phyloP scores from a whole-genome alignment of 2,797 vertebrate genomes.

The Iguana delicatissima region DNA sequence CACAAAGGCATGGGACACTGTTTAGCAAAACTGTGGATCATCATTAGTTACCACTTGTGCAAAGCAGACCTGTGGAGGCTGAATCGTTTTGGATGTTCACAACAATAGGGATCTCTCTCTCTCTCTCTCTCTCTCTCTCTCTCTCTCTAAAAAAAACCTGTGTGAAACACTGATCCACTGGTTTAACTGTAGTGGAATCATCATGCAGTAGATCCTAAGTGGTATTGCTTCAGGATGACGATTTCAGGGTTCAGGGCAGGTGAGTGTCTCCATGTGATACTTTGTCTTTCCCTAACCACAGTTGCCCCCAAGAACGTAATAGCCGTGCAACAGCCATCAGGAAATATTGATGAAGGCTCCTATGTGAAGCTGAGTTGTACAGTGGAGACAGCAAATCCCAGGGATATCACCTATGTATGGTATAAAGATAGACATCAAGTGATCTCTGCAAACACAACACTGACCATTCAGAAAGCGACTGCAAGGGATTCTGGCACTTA shows the following conservation, averaged over 20 bases:
- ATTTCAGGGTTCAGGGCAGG: background rate
- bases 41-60: background rate
- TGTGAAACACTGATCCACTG: background rate
- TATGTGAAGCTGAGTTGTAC: background rate
- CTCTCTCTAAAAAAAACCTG: background rate
- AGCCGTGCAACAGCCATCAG: background rate
- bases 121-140: no score
- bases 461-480: background rate
- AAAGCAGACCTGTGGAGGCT: background rate
- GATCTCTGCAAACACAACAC: fast-evolving
- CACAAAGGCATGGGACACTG: background rate
- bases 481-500: background rate
- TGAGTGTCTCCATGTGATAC: background rate
- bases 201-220: background rate
- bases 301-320: background rate
- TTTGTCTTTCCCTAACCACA: background rate
- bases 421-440: slow-evolving; percentile 4
- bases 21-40: background rate
- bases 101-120: background rate
- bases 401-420: background rate
- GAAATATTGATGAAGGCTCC: background rate
- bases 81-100: background rate
- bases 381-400: background rate
- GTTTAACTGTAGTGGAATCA: background rate
- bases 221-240: no score